A percentile compares a stretch with the other conserved stretches of the same genome.
These are phyloP conservation scores for Tichodroma muraria DNA, from an alignment of 2,113 vertebrate genomes.

Conservation along the genomic window DNA sequence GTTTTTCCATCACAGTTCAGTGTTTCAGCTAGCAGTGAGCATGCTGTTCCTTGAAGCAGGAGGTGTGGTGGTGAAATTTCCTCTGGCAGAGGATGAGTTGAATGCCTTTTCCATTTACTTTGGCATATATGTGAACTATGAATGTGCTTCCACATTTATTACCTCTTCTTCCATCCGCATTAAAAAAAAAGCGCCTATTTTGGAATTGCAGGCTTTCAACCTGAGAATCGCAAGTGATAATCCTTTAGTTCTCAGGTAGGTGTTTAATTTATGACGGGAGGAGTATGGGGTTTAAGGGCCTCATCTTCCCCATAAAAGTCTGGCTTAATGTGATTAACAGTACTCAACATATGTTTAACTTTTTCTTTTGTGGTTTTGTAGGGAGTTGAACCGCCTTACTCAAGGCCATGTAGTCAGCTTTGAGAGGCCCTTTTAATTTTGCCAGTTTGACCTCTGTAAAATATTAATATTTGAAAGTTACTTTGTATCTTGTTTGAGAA, in stretches of 20 bases:
- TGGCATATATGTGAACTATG: background rate
- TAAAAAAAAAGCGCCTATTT: background rate
- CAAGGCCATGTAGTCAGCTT: background rate
- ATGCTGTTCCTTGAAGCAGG: background rate
- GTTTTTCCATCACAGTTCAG: background rate
- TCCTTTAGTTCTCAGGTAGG: background rate
- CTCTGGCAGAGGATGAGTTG: background rate
- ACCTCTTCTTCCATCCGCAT: background rate
- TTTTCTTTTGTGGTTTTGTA: background rate
- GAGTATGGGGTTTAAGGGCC: background rate
- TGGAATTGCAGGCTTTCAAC: background rate
- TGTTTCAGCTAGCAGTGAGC: background rate
- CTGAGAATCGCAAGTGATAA: background rate
- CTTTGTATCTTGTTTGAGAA: background rate
- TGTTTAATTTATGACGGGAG: background rate
- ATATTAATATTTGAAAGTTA: background rate
- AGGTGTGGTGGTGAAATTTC: background rate
- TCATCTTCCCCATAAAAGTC: background rate
- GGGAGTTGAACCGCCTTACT: accelerated
- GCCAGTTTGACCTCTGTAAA: background rate
- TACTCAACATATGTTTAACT: background rate
- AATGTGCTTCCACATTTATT: background rate
- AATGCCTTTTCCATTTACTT: background rate
- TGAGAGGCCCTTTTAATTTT: background rate
- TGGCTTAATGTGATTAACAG: background rate